Evolutionary conservation across 2,888 invertebrate species (phyloP).

Genomic region (Agrotis ipsilon): DNA sequence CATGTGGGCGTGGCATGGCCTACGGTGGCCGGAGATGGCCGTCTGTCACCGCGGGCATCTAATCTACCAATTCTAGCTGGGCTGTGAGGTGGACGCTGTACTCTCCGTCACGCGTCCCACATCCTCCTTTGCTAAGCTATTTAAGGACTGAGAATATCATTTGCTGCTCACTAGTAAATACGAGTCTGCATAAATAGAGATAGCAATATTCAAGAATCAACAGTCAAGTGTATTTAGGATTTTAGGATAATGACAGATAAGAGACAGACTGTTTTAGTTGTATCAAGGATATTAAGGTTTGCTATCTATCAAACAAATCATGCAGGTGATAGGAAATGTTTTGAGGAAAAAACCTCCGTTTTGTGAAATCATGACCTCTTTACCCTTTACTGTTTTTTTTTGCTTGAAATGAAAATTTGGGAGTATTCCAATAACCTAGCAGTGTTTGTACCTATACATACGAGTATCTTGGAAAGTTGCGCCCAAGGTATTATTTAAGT

Average conservation of each 20-base stretch:
- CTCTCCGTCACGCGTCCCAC: too few relatives aligned
- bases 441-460: too few relatives aligned
- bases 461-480: too few relatives aligned
- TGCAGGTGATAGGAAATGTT: slow-evolving; percentile 59
- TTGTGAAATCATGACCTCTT: slow-evolving; percentile 37
- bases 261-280: slow-evolving; percentile 19
- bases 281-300: slow-evolving; percentile 42
- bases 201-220: background rate
- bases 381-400: background rate
- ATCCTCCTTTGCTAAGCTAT: too few relatives aligned
- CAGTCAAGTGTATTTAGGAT: slow-evolving; percentile 6
- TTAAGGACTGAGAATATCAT: too few relatives aligned
- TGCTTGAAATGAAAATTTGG: background rate
- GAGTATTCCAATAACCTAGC: background rate
- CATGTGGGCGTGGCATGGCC: too few relatives aligned
- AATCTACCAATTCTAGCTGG: too few relatives aligned
- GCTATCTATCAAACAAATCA: slow-evolving; percentile 56
- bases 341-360: slow-evolving; percentile 50
- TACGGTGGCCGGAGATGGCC: too few relatives aligned
- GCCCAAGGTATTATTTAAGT: too few relatives aligned
- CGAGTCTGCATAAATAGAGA: slow-evolving; percentile 3
- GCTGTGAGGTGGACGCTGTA: too few relatives aligned
- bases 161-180: too few relatives aligned
- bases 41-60: too few relatives aligned
- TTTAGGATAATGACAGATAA: slow-evolving; percentile 37